Percentiles rank a stretch among this genome's conserved stretches.
Conservation (phyloP, 2,797 vertebrate genomes). For the Smutsia gigantea region DNA sequence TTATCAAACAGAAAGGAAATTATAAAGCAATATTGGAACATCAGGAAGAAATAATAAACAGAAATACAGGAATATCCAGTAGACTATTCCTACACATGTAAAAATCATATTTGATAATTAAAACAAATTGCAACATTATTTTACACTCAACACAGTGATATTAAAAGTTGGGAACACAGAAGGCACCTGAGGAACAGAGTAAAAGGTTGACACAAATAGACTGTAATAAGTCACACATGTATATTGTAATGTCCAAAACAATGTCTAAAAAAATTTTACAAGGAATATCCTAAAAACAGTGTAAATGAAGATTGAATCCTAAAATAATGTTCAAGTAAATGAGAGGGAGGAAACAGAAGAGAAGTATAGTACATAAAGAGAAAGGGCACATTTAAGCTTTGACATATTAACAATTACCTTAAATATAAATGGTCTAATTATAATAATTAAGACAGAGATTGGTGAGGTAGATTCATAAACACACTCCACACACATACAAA, state of each 20-base stretch:
- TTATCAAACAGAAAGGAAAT: neutral
- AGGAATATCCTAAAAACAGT: neutral
- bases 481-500: neutral
- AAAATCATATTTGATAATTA: neutral
- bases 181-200: neutral
- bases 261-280: neutral
- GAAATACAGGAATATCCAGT: neutral
- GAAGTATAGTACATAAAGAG: neutral
- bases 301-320: neutral
- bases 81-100: neutral
- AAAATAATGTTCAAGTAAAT: neutral
- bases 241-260: neutral
- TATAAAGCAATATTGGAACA: neutral
- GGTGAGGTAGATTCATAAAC: neutral
- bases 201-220: neutral
- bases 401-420: neutral
- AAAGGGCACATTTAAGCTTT: neutral
- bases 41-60: neutral
- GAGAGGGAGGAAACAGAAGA: neutral
- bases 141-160: neutral
- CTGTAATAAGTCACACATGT: neutral
- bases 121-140: neutral
- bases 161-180: neutral
- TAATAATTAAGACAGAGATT: neutral
- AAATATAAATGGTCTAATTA: neutral